Base-by-base conservation (phyloP, 2,888 invertebrate genomes). In the Limnephilus rhombicus region DNA sequence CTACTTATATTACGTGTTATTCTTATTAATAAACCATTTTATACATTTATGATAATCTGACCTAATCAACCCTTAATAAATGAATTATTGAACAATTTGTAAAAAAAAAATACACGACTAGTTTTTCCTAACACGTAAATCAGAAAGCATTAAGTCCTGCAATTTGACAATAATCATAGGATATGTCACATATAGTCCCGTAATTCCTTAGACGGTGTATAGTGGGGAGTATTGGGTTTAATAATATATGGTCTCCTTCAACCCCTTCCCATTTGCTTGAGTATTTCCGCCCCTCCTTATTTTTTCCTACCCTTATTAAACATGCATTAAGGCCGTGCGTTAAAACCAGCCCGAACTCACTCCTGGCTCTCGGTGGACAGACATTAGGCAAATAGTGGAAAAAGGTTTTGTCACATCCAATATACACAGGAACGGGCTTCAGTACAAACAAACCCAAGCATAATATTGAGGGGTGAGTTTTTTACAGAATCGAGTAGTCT, bases 251-350 rank as follows among this genome's bases (percentile, higher is more conserved):
- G 68, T n/a, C 68, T 68, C 24, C 68, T 68, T 68, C 83, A 83
- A 83, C 37, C 45, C 86, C 86, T 45, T 29, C 45, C 49, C 86
- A 86, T 86, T 86, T 86, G 86, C 29, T 45, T 41, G 45, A 29
- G 45, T 41, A 86, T 86, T 86, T 37, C 41, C 86, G 13, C 31
- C 86, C 86, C 13, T 86, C 15, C 34, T 80, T n/a, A 86, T 86
- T 86, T 86, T 85, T 86, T 86, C 45, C 49, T 24, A n/a, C 90
- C 90, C 90, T 82, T 53, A 90, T 90, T 90, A 90, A 90, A 90
- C 53, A 53, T 90, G 90, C 90, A 90, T 90, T 90, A 90, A 81
- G 83, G 90, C 89, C 41, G n/a, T 49, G 83, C 83, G 31, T 83
- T 82, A 49, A 53, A 82, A 81, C 80, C 41, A n/a, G 89, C 24